Evolutionary conservation across 2,888 invertebrate species (phyloP), one percentile per base, ranked within the genome.

Genomic region (Ornithoptera priamus): DNA sequence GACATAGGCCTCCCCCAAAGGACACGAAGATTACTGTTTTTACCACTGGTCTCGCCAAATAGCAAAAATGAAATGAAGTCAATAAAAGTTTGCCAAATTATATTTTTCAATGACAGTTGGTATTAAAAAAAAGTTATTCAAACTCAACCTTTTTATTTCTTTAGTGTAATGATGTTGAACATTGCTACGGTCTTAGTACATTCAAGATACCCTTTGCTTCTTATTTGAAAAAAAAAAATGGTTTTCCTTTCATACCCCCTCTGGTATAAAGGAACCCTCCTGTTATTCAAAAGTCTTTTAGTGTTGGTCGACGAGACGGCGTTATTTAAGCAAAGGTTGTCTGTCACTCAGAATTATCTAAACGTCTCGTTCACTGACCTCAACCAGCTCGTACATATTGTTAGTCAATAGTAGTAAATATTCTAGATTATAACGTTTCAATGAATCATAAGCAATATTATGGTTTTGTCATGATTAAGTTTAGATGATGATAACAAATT

Each of bases 131-230:
- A 77, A 68, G 72, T 80, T 82, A 86, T 86, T 85, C 83, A 85
- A 72, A 73, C 73, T 74, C 72, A 61, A 72, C 78, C 78, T 82
- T 78, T 30, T 84, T 85, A 85, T 86, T 86, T 83, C 81, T 74
- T 77, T 81, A 78, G 83, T 83, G 83, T 89, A 89, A 90, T 90
- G 88, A 89, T 85, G 88, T 88, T 87, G 87, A 89, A 88, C 86
- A 88, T 84, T 85, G 86, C 85, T 85, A 85, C 85, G 81, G 84
- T 76, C 84, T 80, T 80, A 85, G 86, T 85, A 88, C 87, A 87
- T 87, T 86, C 85, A 88, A 86, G 86, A 86, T 87, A 85, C 81
- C 81, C 79, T 78, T 73, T 78, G 73, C 77, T 81, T 85, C 85
- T 86, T 85, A 86, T 89, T 87, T 70, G 66, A 79, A 85, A 82